Conservation (phyloP, 2,888 invertebrate species). For the Rotaria socialis region DNA sequence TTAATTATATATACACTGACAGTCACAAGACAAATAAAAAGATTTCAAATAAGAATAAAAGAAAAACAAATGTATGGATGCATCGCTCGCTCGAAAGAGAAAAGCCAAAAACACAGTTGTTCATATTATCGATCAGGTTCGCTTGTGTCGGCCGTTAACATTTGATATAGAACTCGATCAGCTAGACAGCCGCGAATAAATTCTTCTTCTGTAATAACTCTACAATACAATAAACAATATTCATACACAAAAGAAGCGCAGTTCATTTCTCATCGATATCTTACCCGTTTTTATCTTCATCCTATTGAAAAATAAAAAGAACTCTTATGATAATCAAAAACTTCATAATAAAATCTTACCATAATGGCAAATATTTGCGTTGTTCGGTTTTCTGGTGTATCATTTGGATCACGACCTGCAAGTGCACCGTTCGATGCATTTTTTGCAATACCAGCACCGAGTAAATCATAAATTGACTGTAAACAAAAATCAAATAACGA, state of each 20-base stretch:
- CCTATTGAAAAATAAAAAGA: neutral
- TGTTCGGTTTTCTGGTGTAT: neutral
- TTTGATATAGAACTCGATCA: slow-evolving; percentile 45
- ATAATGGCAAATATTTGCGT: slow-evolving; percentile 5
- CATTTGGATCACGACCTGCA: neutral
- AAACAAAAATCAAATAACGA: neutral
- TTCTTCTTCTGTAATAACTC: slow-evolving; percentile 44
- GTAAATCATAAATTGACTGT: slow-evolving; percentile 42
- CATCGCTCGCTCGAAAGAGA: neutral
- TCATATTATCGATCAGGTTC: slow-evolving; percentile 19
- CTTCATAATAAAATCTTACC: neutral
- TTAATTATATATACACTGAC: slow-evolving; percentile 1
- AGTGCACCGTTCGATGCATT: neutral
- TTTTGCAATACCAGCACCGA: slow-evolving; percentile 33
- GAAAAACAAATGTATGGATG: neutral
- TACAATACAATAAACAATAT: neutral
- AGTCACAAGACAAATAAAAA: neutral
- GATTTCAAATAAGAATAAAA: neutral
- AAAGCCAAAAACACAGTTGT: neutral
- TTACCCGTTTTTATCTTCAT: slow-evolving; percentile 35
- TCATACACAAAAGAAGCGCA: too few species aligned
- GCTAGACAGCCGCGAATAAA: slow-evolving; percentile 43
- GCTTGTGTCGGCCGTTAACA: slow-evolving; percentile 45
- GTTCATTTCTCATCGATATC: neutral
- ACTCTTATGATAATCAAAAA: neutral